phyloP scores from a whole-genome alignment of 2,797 vertebrate genomes.

The Labroides dimidiatus region DNA sequence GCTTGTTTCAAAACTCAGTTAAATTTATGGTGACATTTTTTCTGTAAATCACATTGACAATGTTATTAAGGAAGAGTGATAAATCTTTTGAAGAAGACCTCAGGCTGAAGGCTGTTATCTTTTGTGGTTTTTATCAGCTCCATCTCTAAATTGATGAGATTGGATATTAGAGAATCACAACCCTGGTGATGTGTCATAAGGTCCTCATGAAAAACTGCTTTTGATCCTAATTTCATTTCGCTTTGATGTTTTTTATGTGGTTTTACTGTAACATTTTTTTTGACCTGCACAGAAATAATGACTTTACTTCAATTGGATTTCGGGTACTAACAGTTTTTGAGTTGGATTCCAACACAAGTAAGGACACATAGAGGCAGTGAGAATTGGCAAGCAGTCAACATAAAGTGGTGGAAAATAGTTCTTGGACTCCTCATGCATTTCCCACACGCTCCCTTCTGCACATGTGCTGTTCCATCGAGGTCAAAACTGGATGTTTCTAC shows the following conservation, averaged over 20 bases:
- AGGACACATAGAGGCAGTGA: conserved; percentile 5
- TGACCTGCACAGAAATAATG: conserved; percentile 11
- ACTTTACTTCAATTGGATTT: conserved; percentile 4
- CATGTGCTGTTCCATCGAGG: no score
- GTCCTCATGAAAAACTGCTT: conserved; percentile 33
- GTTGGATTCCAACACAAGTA: background rate
- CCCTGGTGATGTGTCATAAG: conserved; percentile 30
- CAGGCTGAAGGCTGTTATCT: conserved; percentile 53
- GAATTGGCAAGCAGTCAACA: no score
- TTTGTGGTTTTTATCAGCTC: conserved; percentile 58
- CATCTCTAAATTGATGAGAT: conserved; percentile 60
- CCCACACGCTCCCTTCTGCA: no score
- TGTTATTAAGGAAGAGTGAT: conserved; percentile 65
- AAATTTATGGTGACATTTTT: conserved; percentile 32
- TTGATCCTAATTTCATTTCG: background rate
- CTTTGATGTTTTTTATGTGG: background rate
- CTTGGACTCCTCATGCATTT: no score
- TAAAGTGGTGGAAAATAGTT: no score
- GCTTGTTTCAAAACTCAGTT: conserved; percentile 15
- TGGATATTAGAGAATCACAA: conserved; percentile 51
- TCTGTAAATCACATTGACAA: conserved; percentile 72
- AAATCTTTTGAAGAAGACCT: conserved; percentile 44
- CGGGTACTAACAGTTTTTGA: conserved; percentile 8
- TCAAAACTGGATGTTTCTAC: no score
- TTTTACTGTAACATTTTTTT: no score